A percentile compares a stretch with the other conserved stretches of the same genome.
Conservation (phyloP, 2,888 invertebrate genomes). For the Therioaphis trifolii region DNA sequence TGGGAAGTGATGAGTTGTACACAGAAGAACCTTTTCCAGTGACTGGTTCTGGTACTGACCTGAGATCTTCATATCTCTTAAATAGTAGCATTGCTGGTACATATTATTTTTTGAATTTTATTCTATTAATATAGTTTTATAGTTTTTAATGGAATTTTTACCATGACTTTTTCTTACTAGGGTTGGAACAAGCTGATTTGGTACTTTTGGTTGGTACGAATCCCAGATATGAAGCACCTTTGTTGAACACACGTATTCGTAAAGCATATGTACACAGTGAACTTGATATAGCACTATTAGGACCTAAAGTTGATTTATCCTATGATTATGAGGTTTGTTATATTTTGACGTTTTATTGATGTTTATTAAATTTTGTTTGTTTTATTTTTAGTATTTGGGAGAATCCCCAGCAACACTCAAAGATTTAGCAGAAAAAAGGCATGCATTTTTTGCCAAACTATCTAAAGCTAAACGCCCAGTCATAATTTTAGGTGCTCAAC, state of each 20-base stretch:
- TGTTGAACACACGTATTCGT: slow-evolving; percentile 93
- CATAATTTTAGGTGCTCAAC: slow-evolving; percentile 90
- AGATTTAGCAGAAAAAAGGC: slow-evolving; percentile 78
- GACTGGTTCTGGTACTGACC: slow-evolving; percentile 83
- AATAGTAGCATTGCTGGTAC: slow-evolving; percentile 88
- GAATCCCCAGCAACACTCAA: slow-evolving; percentile 80
- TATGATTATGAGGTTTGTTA: slow-evolving; percentile 83
- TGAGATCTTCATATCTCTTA: slow-evolving; percentile 90
- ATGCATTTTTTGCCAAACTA: slow-evolving; percentile 78
- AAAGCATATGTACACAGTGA: slow-evolving; percentile 97
- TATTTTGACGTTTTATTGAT: slow-evolving; percentile 20
- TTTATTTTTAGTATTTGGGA: slow-evolving; percentile 79
- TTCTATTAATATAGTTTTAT: neutral
- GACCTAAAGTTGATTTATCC: slow-evolving; percentile 90
- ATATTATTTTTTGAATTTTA: slow-evolving; percentile 64
- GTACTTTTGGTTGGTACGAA: slow-evolving; percentile 95
- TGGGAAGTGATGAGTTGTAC: slow-evolving; percentile 87
- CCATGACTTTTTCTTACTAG: slow-evolving; percentile 68
- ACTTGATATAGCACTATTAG: slow-evolving; percentile 82
- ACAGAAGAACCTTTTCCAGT: slow-evolving; percentile 93
- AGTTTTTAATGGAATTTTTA: too few species aligned
- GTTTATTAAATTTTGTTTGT: neutral
- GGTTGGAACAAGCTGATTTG: slow-evolving; percentile 92
- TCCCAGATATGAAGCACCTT: slow-evolving; percentile 95
- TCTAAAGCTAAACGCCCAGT: slow-evolving; percentile 86